Evolutionary conservation across 2,888 invertebrate genomes (phyloP), one percentile per base, ranked within the genome.

Genomic region (Stratiomys singularior): DNA sequence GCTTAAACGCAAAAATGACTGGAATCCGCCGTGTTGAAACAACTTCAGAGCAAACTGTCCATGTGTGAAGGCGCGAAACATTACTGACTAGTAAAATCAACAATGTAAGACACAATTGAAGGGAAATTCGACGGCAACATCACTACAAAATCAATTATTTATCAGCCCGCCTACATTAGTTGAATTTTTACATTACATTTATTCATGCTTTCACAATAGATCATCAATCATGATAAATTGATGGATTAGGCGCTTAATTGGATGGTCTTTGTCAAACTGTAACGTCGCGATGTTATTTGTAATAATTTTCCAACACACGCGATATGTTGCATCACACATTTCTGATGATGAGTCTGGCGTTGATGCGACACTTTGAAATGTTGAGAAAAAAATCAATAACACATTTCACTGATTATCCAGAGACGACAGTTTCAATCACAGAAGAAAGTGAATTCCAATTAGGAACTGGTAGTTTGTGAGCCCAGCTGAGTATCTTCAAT

Each of bases 181-280:
- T 15, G 4, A 52, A 52, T 52, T 52, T 52, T 52, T 52, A 52
- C 52, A 52, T 52, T 52, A 52, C 18, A 13, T 52, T 13, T 18
- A n/a, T 4, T 4, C 52, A 18, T 18, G 15, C 52, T 52, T 52
- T 18, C n/a, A 52, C 52, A 52, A 52, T 52, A 52, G 52, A n/a
- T 18, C 52, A 52, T 60, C 25, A 60, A 60, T 60, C 60, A 25
- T 25, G 21, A 60, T 60, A 60, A 60, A 60, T 60, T 60, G 60
- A 60, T 60, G 23, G 25, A 60, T 60, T 60, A 60, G 60, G 7
- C 60, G 21, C 60, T 60, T 25, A 13, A 60, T 25, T 60, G 21
- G 60, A 60, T 60, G 11, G 60, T 25, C 25, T 60, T 21, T 60
- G 60, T 60, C 7, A 60, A 25, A 23, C 25, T 21, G 52, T 52